These are phyloP conservation scores for Seira musarum DNA, from an alignment of 2,888 invertebrate species.

Conservation along the genomic window DNA sequence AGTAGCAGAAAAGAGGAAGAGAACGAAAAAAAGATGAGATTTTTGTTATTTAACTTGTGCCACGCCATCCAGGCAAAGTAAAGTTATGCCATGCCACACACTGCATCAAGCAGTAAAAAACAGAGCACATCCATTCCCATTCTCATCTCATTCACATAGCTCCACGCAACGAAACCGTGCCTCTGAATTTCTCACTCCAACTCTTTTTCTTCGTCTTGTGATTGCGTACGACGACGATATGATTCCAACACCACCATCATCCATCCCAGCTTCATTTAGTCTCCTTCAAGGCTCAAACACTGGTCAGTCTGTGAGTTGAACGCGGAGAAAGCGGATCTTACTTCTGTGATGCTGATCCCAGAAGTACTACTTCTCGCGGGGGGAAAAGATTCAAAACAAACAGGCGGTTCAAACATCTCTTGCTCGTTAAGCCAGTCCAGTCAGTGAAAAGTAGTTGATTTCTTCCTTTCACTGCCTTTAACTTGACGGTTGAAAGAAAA, in stretches of 20 bases:
- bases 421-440: neutral
- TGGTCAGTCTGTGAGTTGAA: neutral
- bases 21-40: neutral
- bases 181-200: too few species aligned
- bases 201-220: too few species aligned
- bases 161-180: too few species aligned
- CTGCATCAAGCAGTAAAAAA: neutral
- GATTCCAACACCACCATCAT: too few species aligned
- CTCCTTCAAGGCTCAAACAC: neutral
- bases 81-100: neutral
- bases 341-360: too few species aligned
- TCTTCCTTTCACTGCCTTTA: neutral
- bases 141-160: neutral
- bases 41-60: neutral
- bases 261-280: neutral
- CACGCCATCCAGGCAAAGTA: neutral
- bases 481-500: neutral
- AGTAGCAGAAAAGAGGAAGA: neutral
- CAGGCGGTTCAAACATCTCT: too few species aligned
- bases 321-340: neutral
- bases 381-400: neutral
- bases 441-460: neutral
- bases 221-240: too few species aligned
- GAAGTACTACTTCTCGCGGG: too few species aligned
- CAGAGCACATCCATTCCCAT: neutral